A percentile compares a stretch with the other conserved stretches of the same genome.
Evolutionary conservation across 2,888 invertebrate genomes (phyloP).

Genomic region (Mylabris sibirica): DNA sequence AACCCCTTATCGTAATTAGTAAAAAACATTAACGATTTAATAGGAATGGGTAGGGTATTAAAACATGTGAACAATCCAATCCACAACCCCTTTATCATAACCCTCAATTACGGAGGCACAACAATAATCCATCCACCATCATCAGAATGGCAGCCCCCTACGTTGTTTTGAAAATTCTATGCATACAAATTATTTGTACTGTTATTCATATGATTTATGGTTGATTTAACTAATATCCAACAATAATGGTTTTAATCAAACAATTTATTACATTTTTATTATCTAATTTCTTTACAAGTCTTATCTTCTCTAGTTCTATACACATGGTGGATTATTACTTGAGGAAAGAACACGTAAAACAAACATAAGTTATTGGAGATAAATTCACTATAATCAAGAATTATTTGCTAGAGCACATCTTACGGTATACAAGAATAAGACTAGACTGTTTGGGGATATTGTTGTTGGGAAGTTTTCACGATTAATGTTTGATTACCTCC

Average conservation of each 20-base stretch:
- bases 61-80: conserved; percentile 1
- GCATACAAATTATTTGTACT: background rate
- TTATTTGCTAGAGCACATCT: conserved; percentile 5
- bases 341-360: background rate
- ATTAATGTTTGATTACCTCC: conserved; percentile 5
- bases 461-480: background rate
- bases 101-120: background rate
- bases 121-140: conserved; percentile 6
- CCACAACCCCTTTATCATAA: background rate
- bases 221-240: background rate
- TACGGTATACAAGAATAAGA: background rate
- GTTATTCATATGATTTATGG: conserved; percentile 1
- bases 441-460: background rate
- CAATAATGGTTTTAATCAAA: background rate
- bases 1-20: background rate
- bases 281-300: background rate
- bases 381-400: conserved; percentile 1
- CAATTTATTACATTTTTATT: background rate
- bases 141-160: background rate
- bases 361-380: background rate
- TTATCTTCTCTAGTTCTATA: background rate
- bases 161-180: conserved; percentile 6
- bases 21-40: conserved; percentile 5
- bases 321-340: background rate
- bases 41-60: background rate